Evolutionary conservation across 2,797 vertebrate species (phyloP).

Genomic region (Mallotus villosus): DNA sequence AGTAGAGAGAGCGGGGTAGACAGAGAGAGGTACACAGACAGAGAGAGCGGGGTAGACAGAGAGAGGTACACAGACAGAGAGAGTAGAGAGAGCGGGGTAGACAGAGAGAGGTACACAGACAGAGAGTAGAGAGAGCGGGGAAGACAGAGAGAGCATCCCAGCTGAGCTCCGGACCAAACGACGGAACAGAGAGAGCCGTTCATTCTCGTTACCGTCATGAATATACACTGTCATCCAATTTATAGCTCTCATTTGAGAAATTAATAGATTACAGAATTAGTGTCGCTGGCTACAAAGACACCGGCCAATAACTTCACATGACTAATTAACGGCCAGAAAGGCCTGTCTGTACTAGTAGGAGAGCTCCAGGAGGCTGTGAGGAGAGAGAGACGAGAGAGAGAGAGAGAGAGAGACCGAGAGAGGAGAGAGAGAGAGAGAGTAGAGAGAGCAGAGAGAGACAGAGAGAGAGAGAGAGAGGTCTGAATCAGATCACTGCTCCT

Average conservation of each 20-base stretch:
- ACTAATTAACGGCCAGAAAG: neutral
- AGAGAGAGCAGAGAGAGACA: too few relatives aligned
- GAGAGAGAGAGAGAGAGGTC: too few relatives aligned
- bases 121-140: conserved; percentile 1
- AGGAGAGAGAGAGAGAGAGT: too few relatives aligned
- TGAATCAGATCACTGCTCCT: neutral
- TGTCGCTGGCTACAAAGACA: neutral
- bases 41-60: too few relatives aligned
- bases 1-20: too few relatives aligned
- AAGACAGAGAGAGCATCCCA: conserved; percentile 15
- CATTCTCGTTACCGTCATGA: neutral
- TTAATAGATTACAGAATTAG: conserved; percentile 12
- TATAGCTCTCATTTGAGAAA: conserved; percentile 5
- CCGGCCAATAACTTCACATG: conserved; percentile 8
- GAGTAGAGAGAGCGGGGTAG: too few relatives aligned
- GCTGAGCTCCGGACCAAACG: conserved; percentile 1
- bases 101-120: neutral
- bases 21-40: too few relatives aligned
- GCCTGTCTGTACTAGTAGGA: neutral
- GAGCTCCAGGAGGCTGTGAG: neutral
- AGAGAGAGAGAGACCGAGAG: too few relatives aligned
- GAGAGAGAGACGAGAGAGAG: too few relatives aligned
- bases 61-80: too few relatives aligned
- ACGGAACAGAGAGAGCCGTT: neutral
- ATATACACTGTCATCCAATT: conserved; percentile 10